Evolutionary conservation across 2,888 invertebrate species (phyloP), one percentile per base, ranked within the genome.

Genomic region (Rotaria macrura): DNA sequence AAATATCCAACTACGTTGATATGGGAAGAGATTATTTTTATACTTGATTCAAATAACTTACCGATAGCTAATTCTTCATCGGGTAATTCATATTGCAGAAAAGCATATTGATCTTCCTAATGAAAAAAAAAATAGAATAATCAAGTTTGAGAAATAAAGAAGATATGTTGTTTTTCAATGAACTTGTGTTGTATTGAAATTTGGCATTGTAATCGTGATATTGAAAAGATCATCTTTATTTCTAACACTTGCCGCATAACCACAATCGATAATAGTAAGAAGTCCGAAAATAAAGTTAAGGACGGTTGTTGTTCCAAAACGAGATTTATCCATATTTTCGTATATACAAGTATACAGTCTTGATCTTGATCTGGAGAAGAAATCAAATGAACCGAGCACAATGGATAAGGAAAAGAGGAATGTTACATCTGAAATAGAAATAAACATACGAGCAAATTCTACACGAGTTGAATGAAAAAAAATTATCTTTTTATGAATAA

Each of bases 141-240:
- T 6, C 17, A 65, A 17, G 1, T 34, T 34, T 17, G 0, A 34
- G 9, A 47, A 14, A 47, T 12, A 47, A 47, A 47, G 10, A 47
- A 47, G 14, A 14, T 47, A 4, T 47, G 9, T 43, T 38, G 7
- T 25, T 43, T 79, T 43, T 25, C 34, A 25, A 25, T n/a, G 5
- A 25, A 79, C 79, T n/a, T 79, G 79, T 43, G 79, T 79, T n/a
- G 79, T 79, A 79, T 79, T 79, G 25, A 43, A 79, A 79, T 79
- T 79, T 43, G 79, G 79, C 79, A 79, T 79, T 38, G 79, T 79
- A 7, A 79, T 79, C 7, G 40, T 79, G 10, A 79, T 79, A n/a
- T 3, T 79, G 43, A 79, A 79, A 12, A 79, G 43, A 43, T 79
- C 79, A 79, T 79, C 79, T 79, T 79, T 79, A 43, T 43, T 79